Evolutionary conservation across 1,140 invertebrate genomes (phyloP), one percentile per base, ranked within the genome.

Genomic region (Pachypeltis micranthus): DNA sequence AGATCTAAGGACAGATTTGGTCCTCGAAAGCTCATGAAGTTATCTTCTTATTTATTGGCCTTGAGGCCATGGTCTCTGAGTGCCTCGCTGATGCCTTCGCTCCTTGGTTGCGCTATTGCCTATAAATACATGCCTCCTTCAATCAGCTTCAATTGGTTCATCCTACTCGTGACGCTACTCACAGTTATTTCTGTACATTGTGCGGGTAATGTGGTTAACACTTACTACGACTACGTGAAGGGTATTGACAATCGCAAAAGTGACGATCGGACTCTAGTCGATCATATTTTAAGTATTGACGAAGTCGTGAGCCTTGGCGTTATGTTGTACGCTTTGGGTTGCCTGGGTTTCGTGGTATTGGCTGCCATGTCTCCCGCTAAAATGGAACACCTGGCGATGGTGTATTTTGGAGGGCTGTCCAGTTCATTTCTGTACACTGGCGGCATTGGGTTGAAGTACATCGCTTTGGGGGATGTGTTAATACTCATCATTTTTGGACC

Each of bases 131-230:
- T 55, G 76, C 75, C 54, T 80, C 82, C 25, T 78, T 70, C 82
- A 1, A 81, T 77, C 44, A 80, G 85, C 54, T 93, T 95, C 71
- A 91, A 83, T 70, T 79, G 88, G 73, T 71, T 87, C 44, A 87
- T 87, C 2, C 80, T 94, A 62, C 68, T 93, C 7, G 75, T 93
- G 0, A 93, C 91, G 0, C 76, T 90, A 24, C 81, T 91, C 51
- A 94, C 90, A 1, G 84, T 93, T 4, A 77, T 95, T 57, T 91
- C 88, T 16, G 93, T 96, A 1, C 93, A 96, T 74, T 91, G 91
- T 56, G 93, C 93, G 61, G 93, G 93, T 34, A 96, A 96, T 76
- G 84, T 96, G n/a, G 93, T 97, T 0, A 96, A 97, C 72, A 96
- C 93, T 0, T 96, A 96, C 74, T 96, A 87, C 73, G 93, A 96